Base-by-base conservation (phyloP, 2,113 vertebrate genomes). In the Cynopterus brachyotis region DNA sequence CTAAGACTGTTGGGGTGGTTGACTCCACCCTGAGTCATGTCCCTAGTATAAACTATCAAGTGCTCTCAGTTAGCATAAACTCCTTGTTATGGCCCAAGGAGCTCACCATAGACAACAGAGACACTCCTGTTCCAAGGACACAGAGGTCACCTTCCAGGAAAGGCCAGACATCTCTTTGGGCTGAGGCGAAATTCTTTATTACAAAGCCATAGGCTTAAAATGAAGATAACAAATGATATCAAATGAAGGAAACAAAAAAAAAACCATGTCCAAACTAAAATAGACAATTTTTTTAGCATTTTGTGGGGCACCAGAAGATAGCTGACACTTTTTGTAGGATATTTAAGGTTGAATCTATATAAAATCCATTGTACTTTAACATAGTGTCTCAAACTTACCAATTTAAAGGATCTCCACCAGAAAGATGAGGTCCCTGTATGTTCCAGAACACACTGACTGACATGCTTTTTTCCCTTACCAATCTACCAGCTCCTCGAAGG, bases 191-290 rank as follows among this genome's bases (percentile, higher is more conserved):
- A 75, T 84, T 91, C 19, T 95, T 91, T 92, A 60, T 45, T 66
- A 45, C 20, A 82, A 50, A 70, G 22, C 3, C 28, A 75, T 45
- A 53, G 53, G 28, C 42, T 92, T 78, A 40, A 94, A 96, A 93
- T 40, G 55, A 59, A 80, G 57, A 30, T 30, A 80, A 24, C 42
- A 32, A 75, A 47, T 19, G 40, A 84, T 80, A 45, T 26, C 37
- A 86, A 91, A 47, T 60, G 6, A 45, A 53, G 35, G 24, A 66
- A 84, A 55, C 2, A 40, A 80, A 80, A 76, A 22, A 22, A 2
- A 96, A 93, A 69, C 20, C 35, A 45, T 82, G 30, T 75, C 70
- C 42, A 90, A 86, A 96, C 80, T 70, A 70, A 86, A 86, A 82
- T 35, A 67, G 26, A 2, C 45, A 53, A 76, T 60, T 62, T 80